Base-by-base conservation (phyloP, 2,797 vertebrate species). In the Anolis apletophallus region DNA sequence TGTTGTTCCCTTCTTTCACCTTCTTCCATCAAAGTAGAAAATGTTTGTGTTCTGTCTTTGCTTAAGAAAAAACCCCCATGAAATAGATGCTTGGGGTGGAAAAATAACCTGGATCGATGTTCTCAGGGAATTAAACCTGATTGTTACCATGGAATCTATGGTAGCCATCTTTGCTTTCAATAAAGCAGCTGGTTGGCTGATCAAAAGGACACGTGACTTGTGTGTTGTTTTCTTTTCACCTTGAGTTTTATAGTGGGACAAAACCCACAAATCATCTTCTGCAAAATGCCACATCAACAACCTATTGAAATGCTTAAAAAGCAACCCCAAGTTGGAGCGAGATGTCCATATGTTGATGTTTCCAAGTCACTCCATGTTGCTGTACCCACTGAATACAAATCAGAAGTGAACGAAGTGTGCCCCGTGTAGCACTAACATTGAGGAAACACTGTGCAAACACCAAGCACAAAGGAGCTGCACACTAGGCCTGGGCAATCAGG, bases 91-190 rank as follows among this genome's bases (percentile, higher is more conserved):
- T 26, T 85, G 79, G 32, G 90, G 90, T 87, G 46, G 89, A 90
- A 67, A 87, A 85, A 89, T 90, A 93, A 96, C 91, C 96, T 96
- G 96, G 96, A 96, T 95, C 93, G 95, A 88, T 40, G 96, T 96
- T 97, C 98, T 99, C 98, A 98, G 98, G 98, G 98, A 98, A 97
- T 96, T 95, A 95, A 96, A 97, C 97, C 97, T 96, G 95, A 95
- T 96, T 85, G 95, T 97, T 97, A 94, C 97, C 96, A 95, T 89
- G 94, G 97, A 94, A 92, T 94, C 94, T 88, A 93, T 96, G 97
- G 97, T 96, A 95, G 95, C 95, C 86, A 46, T 95, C 96, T 92
- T 80, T 93, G 94, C 94, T 96, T 96, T 94, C 94, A 99, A 99
- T 98, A 98, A 99, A 99, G 96, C 91, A 96, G 96, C 93, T 97